Percentiles rank a stretch among this genome's conserved stretches.
Evolutionary conservation across 2,113 vertebrate genomes (phyloP).

Genomic region (Tragulus kanchil): DNA sequence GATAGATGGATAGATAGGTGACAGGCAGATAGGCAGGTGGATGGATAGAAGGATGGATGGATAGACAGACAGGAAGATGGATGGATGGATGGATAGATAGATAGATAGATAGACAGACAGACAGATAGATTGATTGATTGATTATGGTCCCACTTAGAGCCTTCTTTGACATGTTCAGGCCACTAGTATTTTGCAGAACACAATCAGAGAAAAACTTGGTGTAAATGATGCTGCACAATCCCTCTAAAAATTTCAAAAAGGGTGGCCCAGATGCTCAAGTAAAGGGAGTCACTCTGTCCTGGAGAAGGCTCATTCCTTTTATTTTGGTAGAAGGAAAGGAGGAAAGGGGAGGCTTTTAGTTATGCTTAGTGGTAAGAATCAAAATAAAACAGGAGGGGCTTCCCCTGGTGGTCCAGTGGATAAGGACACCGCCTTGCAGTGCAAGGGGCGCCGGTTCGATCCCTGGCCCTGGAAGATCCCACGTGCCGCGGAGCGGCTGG

Average conservation of each 20-base stretch:
- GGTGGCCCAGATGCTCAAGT: neutral
- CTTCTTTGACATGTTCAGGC: neutral
- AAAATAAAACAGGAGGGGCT: neutral
- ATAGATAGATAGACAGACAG: no score
- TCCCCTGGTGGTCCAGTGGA: no score
- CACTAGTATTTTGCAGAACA: neutral
- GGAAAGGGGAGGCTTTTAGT: neutral
- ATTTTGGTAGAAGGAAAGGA: neutral
- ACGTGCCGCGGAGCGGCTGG: no score
- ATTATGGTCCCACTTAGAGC: accelerated
- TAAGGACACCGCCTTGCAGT: no score
- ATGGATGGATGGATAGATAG: neutral
- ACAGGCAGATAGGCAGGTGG: no score
- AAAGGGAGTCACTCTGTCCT: neutral
- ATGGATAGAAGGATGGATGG: neutral
- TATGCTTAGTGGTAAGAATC: neutral
- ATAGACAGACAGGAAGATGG: neutral
- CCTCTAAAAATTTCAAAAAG: neutral
- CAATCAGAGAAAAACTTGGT: neutral
- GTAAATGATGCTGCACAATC: neutral
- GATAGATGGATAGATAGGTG: neutral
- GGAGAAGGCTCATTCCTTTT: neutral
- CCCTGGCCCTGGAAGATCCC: no score
- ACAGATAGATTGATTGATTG: no score
- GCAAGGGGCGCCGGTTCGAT: no score